Evolutionary conservation across 2,888 invertebrate genomes (phyloP).

Genomic region (Drosophila putrida): DNA sequence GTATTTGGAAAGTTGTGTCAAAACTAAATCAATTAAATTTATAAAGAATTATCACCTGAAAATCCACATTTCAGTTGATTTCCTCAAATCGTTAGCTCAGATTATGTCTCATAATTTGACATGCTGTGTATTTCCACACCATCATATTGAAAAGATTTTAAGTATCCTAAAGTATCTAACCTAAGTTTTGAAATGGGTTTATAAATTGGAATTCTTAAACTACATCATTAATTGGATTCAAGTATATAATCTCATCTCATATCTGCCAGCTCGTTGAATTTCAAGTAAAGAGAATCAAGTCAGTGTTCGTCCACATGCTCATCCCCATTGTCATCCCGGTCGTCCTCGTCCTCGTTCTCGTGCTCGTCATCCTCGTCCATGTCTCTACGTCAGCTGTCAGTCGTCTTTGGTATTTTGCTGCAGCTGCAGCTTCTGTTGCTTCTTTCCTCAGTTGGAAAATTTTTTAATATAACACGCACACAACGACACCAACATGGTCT

Average conservation of each 20-base stretch:
- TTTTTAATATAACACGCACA: constrained; percentile 70
- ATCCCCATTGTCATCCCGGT: background rate
- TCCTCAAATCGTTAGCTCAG: too few relatives aligned
- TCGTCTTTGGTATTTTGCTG: constrained; percentile 47
- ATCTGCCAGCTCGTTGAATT: constrained; percentile 27
- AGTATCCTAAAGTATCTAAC: too few relatives aligned
- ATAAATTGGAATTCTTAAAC: constrained; percentile 1
- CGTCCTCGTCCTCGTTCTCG: constrained; percentile 3
- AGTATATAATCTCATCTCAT: constrained; percentile 17
- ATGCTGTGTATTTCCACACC: too few relatives aligned
- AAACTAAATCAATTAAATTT: too few relatives aligned
- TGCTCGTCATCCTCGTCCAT: constrained; percentile 14
- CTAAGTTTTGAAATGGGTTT: background rate
- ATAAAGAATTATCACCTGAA: too few relatives aligned
- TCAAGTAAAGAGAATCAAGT: constrained; percentile 39
- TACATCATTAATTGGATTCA: constrained; percentile 8
- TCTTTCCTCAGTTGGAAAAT: constrained; percentile 46
- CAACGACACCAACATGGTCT: constrained; percentile 55
- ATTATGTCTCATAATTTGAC: too few relatives aligned
- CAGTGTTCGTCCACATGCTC: constrained; percentile 9
- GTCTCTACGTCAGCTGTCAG: constrained; percentile 70
- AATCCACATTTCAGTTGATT: too few relatives aligned
- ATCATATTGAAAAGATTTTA: too few relatives aligned
- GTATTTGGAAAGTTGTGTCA: too few relatives aligned
- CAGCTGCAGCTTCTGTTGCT: constrained; percentile 18